These are phyloP conservation scores for Carterocephalus palaemon DNA, from an alignment of 2,888 invertebrate genomes.

Conservation along the genomic window DNA sequence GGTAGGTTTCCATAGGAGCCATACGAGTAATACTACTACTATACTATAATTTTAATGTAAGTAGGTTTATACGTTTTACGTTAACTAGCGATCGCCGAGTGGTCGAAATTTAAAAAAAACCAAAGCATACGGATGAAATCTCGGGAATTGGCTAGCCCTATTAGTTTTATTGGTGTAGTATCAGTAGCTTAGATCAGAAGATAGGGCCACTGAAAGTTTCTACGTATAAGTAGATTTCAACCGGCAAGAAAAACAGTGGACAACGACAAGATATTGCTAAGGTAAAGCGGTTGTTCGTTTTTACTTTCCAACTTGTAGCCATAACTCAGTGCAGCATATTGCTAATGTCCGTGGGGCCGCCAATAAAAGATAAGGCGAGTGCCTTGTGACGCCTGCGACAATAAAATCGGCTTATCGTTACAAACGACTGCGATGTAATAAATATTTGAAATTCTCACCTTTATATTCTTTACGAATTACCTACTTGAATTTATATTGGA, in stretches of 20 bases:
- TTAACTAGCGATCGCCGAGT: no score
- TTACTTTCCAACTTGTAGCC: slow-evolving; percentile 35
- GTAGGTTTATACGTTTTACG: no score
- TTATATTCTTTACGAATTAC: slow-evolving; percentile 1
- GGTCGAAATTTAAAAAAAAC: no score
- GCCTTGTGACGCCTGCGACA: slow-evolving; percentile 51
- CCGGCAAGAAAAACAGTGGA: neutral
- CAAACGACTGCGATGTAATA: slow-evolving; percentile 39
- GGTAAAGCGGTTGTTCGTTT: slow-evolving; percentile 5
- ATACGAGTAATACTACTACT: no score
- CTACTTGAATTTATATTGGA: neutral
- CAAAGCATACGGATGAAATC: no score
- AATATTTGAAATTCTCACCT: slow-evolving; percentile 28
- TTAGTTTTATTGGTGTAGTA: no score
- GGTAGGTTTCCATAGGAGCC: no score
- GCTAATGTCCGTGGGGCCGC: slow-evolving; percentile 52
- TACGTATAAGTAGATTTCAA: no score
- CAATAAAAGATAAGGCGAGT: slow-evolving; percentile 64
- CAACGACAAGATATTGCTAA: neutral
- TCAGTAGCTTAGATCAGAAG: no score
- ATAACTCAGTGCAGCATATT: slow-evolving; percentile 57
- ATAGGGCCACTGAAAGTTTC: no score
- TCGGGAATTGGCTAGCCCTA: no score
- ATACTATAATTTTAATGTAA: no score
- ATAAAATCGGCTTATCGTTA: slow-evolving; percentile 65